These are phyloP conservation scores for Telenomus remus DNA, from an alignment of 1,140 invertebrate genomes.

Conservation along the genomic window DNA sequence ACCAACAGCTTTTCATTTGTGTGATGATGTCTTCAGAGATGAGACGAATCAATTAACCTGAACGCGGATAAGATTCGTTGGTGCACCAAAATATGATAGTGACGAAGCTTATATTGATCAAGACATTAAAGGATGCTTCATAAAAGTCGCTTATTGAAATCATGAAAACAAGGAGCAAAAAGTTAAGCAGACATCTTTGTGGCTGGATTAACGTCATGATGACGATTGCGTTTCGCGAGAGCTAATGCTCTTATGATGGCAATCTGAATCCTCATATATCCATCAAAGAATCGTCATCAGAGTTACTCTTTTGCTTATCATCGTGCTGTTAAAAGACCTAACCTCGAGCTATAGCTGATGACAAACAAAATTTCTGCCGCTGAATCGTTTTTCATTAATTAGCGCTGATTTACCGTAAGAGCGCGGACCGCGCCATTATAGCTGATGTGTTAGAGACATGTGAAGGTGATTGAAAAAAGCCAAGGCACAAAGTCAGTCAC, in stretches of 20 bases:
- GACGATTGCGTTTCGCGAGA: constrained; percentile 47
- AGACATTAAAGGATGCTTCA: constrained; percentile 20
- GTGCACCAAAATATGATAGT: too few relatives aligned
- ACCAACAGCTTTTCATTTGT: too few relatives aligned
- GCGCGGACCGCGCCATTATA: background rate
- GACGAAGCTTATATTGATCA: too few relatives aligned
- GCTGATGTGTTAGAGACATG: too few relatives aligned
- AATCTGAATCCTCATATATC: constrained; percentile 42
- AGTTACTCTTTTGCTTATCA: constrained; percentile 51
- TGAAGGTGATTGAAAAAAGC: too few relatives aligned
- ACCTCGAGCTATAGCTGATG: constrained; percentile 7
- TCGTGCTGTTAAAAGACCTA: constrained; percentile 36
- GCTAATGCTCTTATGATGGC: constrained; percentile 57
- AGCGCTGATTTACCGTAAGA: constrained; percentile 16
- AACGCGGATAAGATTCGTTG: too few relatives aligned
- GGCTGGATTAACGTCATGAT: constrained; percentile 56
- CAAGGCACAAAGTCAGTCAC: too few relatives aligned
- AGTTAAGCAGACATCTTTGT: constrained; percentile 50
- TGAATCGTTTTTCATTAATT: constrained; percentile 40
- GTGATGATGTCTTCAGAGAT: too few relatives aligned
- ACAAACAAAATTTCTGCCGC: constrained; percentile 21
- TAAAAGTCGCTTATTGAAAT: constrained; percentile 49
- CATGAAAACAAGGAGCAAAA: constrained; percentile 42
- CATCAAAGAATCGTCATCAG: constrained; percentile 37
- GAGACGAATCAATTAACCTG: too few relatives aligned